phyloP scores from a whole-genome alignment of 2,888 invertebrate species.

The Heliconius erato region DNA sequence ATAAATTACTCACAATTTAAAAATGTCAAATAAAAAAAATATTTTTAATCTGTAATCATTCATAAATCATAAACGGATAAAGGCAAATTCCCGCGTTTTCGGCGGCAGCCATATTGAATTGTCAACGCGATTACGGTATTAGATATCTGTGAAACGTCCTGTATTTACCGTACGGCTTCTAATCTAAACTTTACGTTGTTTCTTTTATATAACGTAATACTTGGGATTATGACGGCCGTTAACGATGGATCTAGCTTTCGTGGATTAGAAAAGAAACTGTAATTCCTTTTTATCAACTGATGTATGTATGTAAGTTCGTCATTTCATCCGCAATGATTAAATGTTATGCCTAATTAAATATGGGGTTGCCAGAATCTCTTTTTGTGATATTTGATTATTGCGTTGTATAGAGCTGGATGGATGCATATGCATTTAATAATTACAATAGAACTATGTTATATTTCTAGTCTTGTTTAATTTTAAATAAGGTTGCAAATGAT shows the following conservation, averaged over 20 bases:
- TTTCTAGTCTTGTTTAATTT: not conserved
- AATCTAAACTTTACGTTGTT: slow-evolving; percentile 44
- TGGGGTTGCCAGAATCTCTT: not conserved
- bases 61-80: not conserved
- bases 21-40: not conserved
- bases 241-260: slow-evolving; percentile 16
- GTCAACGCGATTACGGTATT: slow-evolving; percentile 71
- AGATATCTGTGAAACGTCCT: slow-evolving; percentile 56
- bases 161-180: slow-evolving; percentile 61
- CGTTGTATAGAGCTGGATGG: not conserved
- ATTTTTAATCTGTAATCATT: not conserved
- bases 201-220: slow-evolving; percentile 42
- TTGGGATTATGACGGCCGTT: slow-evolving; percentile 13
- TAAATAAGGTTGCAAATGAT: not conserved
- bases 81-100: slow-evolving; percentile 56
- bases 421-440: not conserved
- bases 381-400: not conserved
- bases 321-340: too few species aligned
- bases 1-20: not conserved
- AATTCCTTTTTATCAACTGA: not conserved
- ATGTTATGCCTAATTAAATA: too few species aligned
- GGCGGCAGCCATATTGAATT: slow-evolving; percentile 66
- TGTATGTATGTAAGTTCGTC: not conserved
- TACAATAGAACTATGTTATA: not conserved
- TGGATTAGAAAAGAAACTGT: not conserved